Evolutionary conservation across 2,888 invertebrate species (phyloP).

Genomic region (Hydraecia micacea): DNA sequence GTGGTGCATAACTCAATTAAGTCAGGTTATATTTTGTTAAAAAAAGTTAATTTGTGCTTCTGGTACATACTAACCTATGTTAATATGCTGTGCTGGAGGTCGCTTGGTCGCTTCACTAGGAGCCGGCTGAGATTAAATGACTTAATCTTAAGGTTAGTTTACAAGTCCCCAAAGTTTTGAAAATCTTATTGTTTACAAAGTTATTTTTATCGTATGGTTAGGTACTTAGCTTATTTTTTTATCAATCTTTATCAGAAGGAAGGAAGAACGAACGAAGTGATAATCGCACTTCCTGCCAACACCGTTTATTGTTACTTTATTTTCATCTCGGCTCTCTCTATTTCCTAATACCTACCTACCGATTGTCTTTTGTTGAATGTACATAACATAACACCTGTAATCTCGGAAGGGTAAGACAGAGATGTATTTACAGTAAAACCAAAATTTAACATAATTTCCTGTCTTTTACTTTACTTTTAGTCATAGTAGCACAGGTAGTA

Average conservation of each 20-base stretch:
- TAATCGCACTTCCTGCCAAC: background rate
- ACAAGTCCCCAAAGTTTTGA: background rate
- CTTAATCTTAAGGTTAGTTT: conserved; percentile 7
- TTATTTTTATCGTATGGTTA: background rate
- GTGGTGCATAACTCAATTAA: conserved; percentile 38
- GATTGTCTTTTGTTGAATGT: background rate
- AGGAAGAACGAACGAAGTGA: background rate
- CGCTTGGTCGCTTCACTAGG: conserved; percentile 42
- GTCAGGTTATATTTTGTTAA: conserved; percentile 43
- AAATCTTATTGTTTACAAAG: background rate
- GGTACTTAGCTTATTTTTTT: background rate
- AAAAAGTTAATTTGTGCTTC: conserved; percentile 44
- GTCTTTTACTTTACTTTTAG: background rate
- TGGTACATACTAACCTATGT: background rate
- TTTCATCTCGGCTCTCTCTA: background rate
- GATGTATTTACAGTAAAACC: background rate
- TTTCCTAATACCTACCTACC: background rate
- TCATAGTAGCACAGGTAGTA: too few species aligned
- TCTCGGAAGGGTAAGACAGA: too few species aligned
- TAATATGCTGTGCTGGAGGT: background rate
- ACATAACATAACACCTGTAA: background rate
- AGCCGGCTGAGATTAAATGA: conserved; percentile 41
- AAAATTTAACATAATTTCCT: background rate
- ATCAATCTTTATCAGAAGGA: background rate
- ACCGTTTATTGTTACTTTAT: background rate